Evolutionary conservation across 2,113 vertebrate species (phyloP).

Genomic region (Pan troglodytes): NHGRI_mPanTro3-v2.1_pri NC_072408.2:36845001-36845500

Average conservation of each 20-base stretch:
- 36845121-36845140: not conserved
- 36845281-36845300: not conserved
- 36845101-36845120: slow-evolving; percentile 6
- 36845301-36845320: not conserved
- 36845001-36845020: slow-evolving; percentile 45
- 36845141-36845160: not conserved
- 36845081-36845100: not conserved
- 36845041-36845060: not conserved
- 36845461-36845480: slow-evolving; percentile 73
- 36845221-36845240: not conserved
- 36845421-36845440: slow-evolving; percentile 45
- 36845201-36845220: not conserved
- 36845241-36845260: not conserved
- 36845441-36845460: slow-evolving; percentile 68
- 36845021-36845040: not conserved
- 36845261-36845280: slow-evolving; percentile 14
- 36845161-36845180: slow-evolving; percentile 2
- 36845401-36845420: slow-evolving; percentile 52
- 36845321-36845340: not conserved
- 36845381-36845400: slow-evolving; percentile 57
- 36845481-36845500: slow-evolving; percentile 72
- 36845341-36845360: slow-evolving; percentile 26
- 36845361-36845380: slow-evolving; percentile 18
- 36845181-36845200: not conserved
- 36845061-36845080: not conserved